Evolutionary conservation across 2,797 vertebrate genomes (phyloP).

Genomic region (Gephyroberyx darwinii): DNA sequence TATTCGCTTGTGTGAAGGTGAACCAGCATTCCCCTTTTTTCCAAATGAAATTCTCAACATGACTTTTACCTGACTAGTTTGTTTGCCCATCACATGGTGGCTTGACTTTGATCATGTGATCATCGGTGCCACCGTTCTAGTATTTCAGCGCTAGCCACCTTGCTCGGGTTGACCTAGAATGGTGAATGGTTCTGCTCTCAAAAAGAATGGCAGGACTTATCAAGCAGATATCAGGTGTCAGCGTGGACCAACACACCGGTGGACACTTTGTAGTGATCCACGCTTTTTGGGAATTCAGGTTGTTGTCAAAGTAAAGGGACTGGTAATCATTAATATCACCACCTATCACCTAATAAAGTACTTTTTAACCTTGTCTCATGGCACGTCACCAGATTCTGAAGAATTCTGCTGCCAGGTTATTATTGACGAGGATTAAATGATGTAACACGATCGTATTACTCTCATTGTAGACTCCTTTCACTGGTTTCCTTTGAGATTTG

Average conservation of each 20-base stretch:
- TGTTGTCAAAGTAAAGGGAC: too few relatives aligned
- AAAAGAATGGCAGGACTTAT: neutral
- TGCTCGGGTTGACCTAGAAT: slow-evolving; percentile 19
- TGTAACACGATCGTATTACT: neutral
- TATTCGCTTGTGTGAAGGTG: neutral
- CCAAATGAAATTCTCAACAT: slow-evolving; percentile 10
- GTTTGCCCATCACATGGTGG: neutral
- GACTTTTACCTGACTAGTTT: neutral
- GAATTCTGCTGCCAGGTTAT: neutral
- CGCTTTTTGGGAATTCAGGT: too few relatives aligned
- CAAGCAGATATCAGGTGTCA: neutral
- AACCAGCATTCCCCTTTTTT: slow-evolving; percentile 29
- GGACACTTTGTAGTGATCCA: neutral
- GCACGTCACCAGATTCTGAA: neutral
- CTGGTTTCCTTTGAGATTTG: neutral
- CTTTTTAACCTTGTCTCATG: too few relatives aligned
- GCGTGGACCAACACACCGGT: neutral
- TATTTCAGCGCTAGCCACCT: slow-evolving; percentile 25
- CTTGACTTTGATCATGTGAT: slow-evolving; percentile 20
- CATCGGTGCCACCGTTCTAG: slow-evolving; percentile 37
- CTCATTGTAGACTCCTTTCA: neutral
- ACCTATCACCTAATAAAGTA: too few relatives aligned
- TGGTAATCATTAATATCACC: too few relatives aligned
- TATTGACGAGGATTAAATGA: neutral
- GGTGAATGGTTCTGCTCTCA: neutral